Conservation (phyloP, 2,113 vertebrate genomes). For the Oxyura jamaicensis region DNA sequence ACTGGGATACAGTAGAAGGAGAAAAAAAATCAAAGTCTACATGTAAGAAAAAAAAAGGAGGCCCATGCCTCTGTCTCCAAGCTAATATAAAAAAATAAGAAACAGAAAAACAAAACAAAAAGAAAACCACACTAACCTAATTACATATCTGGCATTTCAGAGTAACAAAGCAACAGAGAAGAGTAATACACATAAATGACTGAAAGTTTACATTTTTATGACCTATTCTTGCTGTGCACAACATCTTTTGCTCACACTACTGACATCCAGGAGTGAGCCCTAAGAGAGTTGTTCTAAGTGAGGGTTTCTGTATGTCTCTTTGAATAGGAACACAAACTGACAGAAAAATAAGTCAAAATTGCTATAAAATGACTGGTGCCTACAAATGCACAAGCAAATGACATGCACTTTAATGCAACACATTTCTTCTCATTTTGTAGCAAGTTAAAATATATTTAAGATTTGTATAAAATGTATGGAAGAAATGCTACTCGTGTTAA, state of each 20-base stretch:
- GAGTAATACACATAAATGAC: constrained; percentile 62
- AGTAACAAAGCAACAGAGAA: constrained; percentile 48
- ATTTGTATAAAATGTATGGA: constrained; percentile 73
- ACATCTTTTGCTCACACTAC: constrained; percentile 47
- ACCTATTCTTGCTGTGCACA: constrained; percentile 60
- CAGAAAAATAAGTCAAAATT: constrained; percentile 88
- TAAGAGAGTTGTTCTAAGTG: constrained; percentile 76
- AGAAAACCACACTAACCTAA: background rate
- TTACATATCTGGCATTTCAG: constrained; percentile 27
- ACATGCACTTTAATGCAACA: constrained; percentile 81
- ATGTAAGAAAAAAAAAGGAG: background rate
- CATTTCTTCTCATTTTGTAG: constrained; percentile 80
- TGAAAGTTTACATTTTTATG: constrained; percentile 68
- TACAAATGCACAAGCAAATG: constrained; percentile 81
- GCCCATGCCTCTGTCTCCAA: background rate
- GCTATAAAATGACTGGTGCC: constrained; percentile 82
- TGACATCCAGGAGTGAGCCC: constrained; percentile 72
- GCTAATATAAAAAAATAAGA: background rate
- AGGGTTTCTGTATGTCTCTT: constrained; percentile 75
- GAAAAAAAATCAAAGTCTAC: background rate
- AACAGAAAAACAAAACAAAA: background rate
- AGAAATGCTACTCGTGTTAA: constrained; percentile 73
- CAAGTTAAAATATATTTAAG: constrained; percentile 77
- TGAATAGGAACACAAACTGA: constrained; percentile 83
- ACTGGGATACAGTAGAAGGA: background rate